Percentiles rank a stretch among this genome's conserved stretches.
Conservation (phyloP, 2,888 invertebrate species). For the Caenorhabditis macrosperma region DNA sequence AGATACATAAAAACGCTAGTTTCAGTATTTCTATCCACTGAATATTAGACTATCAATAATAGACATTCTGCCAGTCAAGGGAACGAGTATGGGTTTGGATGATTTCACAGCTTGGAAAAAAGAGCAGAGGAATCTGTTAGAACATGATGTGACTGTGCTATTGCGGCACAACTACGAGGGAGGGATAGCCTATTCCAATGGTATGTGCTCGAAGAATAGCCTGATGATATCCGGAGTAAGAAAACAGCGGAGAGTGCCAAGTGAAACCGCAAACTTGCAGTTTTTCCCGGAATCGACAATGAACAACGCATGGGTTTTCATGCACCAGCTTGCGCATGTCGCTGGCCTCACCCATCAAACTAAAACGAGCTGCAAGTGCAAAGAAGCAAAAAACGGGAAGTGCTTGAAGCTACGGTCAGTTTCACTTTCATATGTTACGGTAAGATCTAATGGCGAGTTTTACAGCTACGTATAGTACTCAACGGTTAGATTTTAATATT, state of each 20-base stretch:
- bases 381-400: constrained; percentile 51
- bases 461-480: no score
- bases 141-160: constrained; percentile 67
- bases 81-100: constrained; percentile 63
- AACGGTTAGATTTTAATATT: no score
- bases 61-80: constrained; percentile 65
- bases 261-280: constrained; percentile 15
- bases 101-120: constrained; percentile 67
- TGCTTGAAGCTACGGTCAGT: constrained; percentile 67
- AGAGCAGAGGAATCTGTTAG: constrained; percentile 56
- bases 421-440: no score
- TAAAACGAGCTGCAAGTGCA: constrained; percentile 61
- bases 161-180: constrained; percentile 69
- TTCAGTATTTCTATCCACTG: constrained; percentile 66
- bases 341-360: constrained; percentile 66
- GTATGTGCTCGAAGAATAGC: constrained; percentile 63
- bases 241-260: background rate
- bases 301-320: constrained; percentile 68
- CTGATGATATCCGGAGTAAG: constrained; percentile 68
- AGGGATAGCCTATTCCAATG: constrained; percentile 67
- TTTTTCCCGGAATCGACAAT: constrained; percentile 57
- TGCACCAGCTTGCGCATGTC: constrained; percentile 70
- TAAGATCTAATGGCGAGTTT: no score
- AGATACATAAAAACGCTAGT: background rate
- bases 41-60: constrained; percentile 63